Base-by-base conservation (phyloP, 2,113 vertebrate species). In the Upupa epops region DNA sequence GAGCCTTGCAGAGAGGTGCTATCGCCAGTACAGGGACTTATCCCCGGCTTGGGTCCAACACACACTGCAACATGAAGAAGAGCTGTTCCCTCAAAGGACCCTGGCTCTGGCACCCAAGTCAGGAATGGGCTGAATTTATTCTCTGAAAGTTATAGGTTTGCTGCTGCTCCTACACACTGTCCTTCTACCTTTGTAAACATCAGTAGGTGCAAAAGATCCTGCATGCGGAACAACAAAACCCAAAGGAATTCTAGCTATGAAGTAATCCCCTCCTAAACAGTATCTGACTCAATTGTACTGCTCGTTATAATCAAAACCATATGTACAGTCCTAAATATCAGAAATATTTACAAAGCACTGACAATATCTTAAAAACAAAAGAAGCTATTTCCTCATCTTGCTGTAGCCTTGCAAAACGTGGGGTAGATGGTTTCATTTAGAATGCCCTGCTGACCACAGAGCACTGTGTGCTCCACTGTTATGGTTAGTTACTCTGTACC, bases 351-450 rank as follows among this genome's bases (percentile, higher is more conserved):
- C 92, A 91, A 74, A 93, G 91, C 60, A 87, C 55, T 83, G 93
- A 93, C 89, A 95, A 92, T 88, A 83, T 92, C 84, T 92, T 93
- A 59, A 94, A 93, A 95, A 96, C 90, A 96, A 92, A 92, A 79
- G 66, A 56, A 80, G 66, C 25, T 48, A 93, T 96, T 96, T 96
- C 92, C 80, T 89, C 93, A 95, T 94, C 61, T 83, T 16, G 3
- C 59, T 94, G 94, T 91, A 94, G 86, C 58, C 42, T 86, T 92
- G 89, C 93, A 93, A 91, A 92, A 83, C 14, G 9, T 22, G 63
- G 88, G 70, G 83, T 58, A 91, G 78, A 86, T 60, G 56, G 73
- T 54, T 75, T 75, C 10, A 0, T 26, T 45, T 76, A 55, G 86
- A 89, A 90, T 80, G 88, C 22, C 87, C 51, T 73, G 34, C 68